Conservation (phyloP, 2,797 vertebrate species). For the Glossophaga mutica region DNA sequence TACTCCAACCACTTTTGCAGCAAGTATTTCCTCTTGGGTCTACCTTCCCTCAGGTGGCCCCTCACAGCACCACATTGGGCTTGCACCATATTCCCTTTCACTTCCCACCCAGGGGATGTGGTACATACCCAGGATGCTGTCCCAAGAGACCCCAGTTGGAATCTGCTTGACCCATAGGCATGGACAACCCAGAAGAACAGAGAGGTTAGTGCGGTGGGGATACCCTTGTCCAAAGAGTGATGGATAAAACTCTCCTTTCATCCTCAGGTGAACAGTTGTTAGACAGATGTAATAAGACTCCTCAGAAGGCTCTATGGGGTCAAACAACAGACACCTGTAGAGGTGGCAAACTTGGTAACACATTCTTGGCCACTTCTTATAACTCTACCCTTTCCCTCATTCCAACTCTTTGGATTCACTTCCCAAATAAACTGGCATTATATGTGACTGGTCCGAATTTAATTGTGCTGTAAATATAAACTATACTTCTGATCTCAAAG, state of each 20-base stretch:
- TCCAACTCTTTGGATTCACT: not conserved
- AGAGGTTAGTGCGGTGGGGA: not conserved
- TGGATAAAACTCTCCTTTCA: not conserved
- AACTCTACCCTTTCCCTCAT: not conserved
- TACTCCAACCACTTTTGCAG: not conserved
- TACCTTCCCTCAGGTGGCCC: not conserved
- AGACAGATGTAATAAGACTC: not conserved
- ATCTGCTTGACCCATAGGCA: not conserved
- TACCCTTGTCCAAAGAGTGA: not conserved
- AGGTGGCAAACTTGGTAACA: not conserved
- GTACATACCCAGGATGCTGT: not conserved
- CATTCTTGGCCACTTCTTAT: not conserved
- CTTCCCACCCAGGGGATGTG: not conserved
- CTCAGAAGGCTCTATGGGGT: not conserved
- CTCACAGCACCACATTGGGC: accelerated
- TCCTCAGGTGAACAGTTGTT: not conserved
- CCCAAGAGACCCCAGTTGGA: not conserved
- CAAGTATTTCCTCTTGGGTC: not conserved
- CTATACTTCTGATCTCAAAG: not conserved
- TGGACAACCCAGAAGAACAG: not conserved
- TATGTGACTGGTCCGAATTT: not conserved
- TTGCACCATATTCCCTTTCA: too few species aligned
- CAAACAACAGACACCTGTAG: not conserved
- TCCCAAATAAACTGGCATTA: not conserved
- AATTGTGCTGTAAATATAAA: not conserved